These are phyloP conservation scores for Oenanthe melanoleuca DNA, from an alignment of 2,113 vertebrate species.

Conservation along the genomic window DNA sequence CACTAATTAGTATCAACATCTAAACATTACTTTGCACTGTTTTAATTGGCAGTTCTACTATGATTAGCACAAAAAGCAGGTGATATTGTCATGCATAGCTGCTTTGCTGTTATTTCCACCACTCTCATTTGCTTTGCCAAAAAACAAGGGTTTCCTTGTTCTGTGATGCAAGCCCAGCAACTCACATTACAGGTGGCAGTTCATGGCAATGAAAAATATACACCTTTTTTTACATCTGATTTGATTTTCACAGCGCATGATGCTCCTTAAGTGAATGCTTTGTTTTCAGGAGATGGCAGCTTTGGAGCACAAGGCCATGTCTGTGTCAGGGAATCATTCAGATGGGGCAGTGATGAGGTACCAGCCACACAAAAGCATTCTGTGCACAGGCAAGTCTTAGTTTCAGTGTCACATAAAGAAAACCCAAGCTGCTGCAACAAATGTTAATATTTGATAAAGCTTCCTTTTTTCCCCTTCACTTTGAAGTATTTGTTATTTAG, in stretches of 20 bases:
- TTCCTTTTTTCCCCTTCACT: not conserved
- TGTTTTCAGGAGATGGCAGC: slow-evolving; percentile 7
- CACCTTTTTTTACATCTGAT: not conserved
- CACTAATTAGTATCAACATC: slow-evolving; percentile 47
- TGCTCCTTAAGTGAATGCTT: not conserved
- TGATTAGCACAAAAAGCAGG: slow-evolving; percentile 9
- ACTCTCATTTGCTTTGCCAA: not conserved
- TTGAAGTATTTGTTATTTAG: slow-evolving; percentile 2
- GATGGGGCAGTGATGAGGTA: not conserved
- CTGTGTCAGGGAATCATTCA: not conserved
- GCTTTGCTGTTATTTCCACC: not conserved
- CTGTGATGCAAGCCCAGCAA: not conserved
- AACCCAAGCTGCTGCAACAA: not conserved
- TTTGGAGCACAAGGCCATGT: not conserved
- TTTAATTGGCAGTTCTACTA: slow-evolving; percentile 37
- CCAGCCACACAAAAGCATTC: not conserved
- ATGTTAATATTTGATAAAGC: not conserved
- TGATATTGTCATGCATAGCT: not conserved
- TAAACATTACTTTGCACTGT: not conserved
- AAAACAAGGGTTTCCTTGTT: not conserved
- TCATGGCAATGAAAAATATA: not conserved
- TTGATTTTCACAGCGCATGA: not conserved
- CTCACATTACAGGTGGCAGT: not conserved
- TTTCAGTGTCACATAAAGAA: slow-evolving; percentile 15
- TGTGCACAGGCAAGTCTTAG: not conserved